Conservation (phyloP, 2,797 vertebrate genomes). For the Syngnathus rostellatus region DNA sequence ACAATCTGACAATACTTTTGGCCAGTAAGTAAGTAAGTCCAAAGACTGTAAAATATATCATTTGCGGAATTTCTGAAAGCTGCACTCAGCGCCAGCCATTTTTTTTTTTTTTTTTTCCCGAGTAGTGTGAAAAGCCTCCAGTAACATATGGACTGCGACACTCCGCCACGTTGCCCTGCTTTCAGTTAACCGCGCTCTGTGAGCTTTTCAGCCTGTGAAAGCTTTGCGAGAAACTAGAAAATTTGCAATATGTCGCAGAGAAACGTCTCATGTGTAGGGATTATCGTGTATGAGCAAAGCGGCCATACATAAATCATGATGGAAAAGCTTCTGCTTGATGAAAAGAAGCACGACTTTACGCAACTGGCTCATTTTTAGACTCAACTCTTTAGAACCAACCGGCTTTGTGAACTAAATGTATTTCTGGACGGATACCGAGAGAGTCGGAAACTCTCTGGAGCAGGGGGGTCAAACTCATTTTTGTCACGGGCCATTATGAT, state of each 20-base stretch:
- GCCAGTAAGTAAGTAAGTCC: conserved; percentile 38
- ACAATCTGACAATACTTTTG: conserved; percentile 36
- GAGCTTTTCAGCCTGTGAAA: conserved; percentile 50
- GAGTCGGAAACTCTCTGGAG: too few species aligned
- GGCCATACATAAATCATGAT: conserved; percentile 11
- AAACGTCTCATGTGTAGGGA: conserved; percentile 39
- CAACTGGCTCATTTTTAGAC: not conserved
- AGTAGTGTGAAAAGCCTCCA: conserved; percentile 45
- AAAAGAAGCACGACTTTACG: not conserved
- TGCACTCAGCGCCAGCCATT: conserved; percentile 33
- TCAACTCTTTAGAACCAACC: not conserved
- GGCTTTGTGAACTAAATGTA: not conserved
- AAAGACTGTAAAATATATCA: conserved; percentile 52
- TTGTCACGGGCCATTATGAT: too few species aligned
- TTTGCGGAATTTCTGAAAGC: conserved; percentile 27
- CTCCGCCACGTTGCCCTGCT: conserved; percentile 42
- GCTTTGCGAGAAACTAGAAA: conserved; percentile 33
- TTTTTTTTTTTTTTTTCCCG: conserved; percentile 22
- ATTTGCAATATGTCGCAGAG: conserved; percentile 30
- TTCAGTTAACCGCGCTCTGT: conserved; percentile 51
- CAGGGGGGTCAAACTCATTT: too few species aligned
- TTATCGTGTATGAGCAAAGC: conserved; percentile 27
- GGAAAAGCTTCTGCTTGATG: conserved; percentile 5
- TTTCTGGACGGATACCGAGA: too few species aligned
- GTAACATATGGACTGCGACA: conserved; percentile 30